Percentiles rank a stretch among this genome's conserved stretches.
Conservation (phyloP, 2,113 vertebrate species). For the Andinoacara biseriatus region DNA sequence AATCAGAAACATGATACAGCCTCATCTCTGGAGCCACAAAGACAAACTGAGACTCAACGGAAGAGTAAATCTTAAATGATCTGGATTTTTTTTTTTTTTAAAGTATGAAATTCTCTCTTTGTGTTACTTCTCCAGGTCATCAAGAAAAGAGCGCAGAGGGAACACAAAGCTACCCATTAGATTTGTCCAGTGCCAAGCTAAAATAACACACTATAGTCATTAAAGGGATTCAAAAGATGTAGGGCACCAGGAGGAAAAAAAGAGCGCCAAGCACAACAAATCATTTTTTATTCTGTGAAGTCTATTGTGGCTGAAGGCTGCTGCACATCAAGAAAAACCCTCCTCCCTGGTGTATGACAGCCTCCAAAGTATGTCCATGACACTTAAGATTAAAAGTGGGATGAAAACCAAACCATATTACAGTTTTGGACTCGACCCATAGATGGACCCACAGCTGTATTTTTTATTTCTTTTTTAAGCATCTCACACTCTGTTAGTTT, state of each 20-base stretch:
- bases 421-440: background rate
- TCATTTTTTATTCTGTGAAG: background rate
- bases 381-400: background rate
- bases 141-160: background rate
- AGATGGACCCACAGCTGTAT: background rate
- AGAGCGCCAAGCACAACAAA: background rate
- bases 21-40: constrained; percentile 4
- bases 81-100: background rate
- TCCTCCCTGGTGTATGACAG: background rate
- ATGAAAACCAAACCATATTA: background rate
- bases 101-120: background rate
- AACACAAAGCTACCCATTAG: background rate
- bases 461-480: background rate
- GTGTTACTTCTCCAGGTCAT: background rate
- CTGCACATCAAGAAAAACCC: background rate
- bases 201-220: background rate
- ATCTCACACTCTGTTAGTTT: background rate
- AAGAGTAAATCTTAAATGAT: constrained; percentile 1
- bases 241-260: background rate
- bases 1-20: constrained; percentile 18
- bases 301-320: background rate
- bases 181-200: background rate
- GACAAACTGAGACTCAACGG: constrained; percentile 11
- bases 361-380: background rate
- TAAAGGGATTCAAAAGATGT: constrained; percentile 2